A percentile compares a stretch with the other conserved stretches of the same genome.
Evolutionary conservation across 2,888 invertebrate genomes (phyloP).

Genomic region (Dione juno): DNA sequence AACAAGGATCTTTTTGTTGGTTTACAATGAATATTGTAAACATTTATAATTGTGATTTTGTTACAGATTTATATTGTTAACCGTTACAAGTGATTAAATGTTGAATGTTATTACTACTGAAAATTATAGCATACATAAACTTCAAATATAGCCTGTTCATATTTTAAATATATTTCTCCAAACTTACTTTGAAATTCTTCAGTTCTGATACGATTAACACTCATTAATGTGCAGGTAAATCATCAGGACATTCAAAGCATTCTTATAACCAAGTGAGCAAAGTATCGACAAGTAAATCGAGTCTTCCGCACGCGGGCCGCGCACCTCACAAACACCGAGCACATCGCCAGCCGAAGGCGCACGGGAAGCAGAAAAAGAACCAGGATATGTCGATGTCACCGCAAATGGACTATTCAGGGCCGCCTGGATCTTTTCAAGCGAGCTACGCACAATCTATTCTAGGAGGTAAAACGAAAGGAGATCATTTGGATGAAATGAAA

Average conservation of each 20-base stretch:
- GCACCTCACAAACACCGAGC: slow-evolving; percentile 63
- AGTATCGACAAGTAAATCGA: slow-evolving; percentile 80
- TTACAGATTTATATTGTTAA: too few relatives aligned
- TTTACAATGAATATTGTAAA: too few relatives aligned
- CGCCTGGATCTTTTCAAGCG: slow-evolving; percentile 77
- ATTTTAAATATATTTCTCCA: background rate
- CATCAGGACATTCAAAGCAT: slow-evolving; percentile 77
- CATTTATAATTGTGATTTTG: too few relatives aligned
- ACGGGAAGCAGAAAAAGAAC: slow-evolving; percentile 65
- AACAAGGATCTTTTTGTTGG: too few relatives aligned
- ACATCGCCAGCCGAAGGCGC: slow-evolving; percentile 53
- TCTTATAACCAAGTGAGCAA: slow-evolving; percentile 82
- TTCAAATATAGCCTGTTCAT: too few relatives aligned
- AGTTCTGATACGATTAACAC: background rate
- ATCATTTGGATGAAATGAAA: slow-evolving; percentile 68
- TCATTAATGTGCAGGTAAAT: slow-evolving; percentile 65
- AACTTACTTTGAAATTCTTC: too few relatives aligned
- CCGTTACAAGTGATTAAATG: too few relatives aligned
- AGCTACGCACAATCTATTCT: slow-evolving; percentile 76
- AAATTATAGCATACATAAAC: too few relatives aligned
- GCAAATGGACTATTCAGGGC: slow-evolving; percentile 67
- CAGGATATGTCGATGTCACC: slow-evolving; percentile 61
- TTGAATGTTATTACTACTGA: too few relatives aligned
- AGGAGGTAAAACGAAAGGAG: slow-evolving; percentile 66
- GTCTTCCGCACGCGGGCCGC: slow-evolving; percentile 63